Conservation (phyloP, 1,140 invertebrate species). For the Belonocnema kinseyi region DNA sequence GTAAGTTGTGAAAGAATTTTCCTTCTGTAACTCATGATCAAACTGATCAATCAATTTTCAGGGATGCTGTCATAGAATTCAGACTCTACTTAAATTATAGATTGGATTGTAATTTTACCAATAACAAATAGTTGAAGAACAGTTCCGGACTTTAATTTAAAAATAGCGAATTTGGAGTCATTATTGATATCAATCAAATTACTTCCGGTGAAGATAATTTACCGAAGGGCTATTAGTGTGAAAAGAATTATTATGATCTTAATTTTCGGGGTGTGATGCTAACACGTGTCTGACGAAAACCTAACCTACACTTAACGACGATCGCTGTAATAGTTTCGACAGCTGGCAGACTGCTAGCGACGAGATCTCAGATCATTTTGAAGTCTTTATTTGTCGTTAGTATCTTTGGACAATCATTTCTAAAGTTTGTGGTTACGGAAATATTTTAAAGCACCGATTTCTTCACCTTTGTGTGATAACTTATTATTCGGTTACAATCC, state of each 20-base stretch:
- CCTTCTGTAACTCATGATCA: neutral
- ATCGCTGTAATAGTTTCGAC: conserved; percentile 17
- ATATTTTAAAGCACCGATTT: neutral
- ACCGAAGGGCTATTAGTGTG: neutral
- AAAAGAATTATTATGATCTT: neutral
- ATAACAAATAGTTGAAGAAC: neutral
- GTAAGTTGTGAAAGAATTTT: too few species aligned
- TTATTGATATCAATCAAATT: neutral
- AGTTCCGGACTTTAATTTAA: neutral
- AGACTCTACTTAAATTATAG: too few species aligned
- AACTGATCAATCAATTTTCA: neutral
- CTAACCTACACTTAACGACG: conserved; percentile 20
- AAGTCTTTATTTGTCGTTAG: conserved; percentile 28
- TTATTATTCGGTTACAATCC: neutral
- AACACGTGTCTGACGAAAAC: conserved; percentile 28
- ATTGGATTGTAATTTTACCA: neutral
- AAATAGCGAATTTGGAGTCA: neutral
- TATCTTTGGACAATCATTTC: conserved; percentile 16
- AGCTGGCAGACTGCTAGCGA: conserved; percentile 21
- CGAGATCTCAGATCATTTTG: conserved; percentile 5
- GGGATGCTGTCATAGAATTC: neutral
- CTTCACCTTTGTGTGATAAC: conserved; percentile 22
- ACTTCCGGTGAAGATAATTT: conserved; percentile 1
- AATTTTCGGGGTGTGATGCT: conserved; percentile 18
- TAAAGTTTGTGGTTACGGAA: conserved; percentile 14